Base-by-base conservation (phyloP, 2,888 invertebrate genomes). In the Geophilus truncorum region DNA sequence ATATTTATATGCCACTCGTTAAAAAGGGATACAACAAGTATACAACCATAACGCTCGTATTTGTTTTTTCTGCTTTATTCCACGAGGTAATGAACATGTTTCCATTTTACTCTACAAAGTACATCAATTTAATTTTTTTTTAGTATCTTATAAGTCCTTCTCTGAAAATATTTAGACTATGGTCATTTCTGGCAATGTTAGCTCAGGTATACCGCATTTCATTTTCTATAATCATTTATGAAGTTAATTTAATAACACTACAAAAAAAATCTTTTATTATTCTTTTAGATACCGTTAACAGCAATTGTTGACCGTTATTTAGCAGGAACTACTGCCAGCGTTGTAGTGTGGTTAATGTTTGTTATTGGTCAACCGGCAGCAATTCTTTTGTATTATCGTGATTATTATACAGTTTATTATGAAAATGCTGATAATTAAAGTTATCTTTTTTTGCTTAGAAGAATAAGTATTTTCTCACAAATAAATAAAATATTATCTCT, bases 351-450 rank as follows among this genome's bases (percentile, higher is more conserved):
- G 99, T 91, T 97, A 82, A 95, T 97, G 9, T 91, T 99, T 82
- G 97, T 99, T 84, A 91, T 99, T 80, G 98, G 98, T 0, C 99
- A 99, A 87, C 99, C 99, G 0, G 90, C 98, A 78, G 97, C 96
- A 86, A 96, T 99, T 85, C 94, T 99, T 92, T 97, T 98, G 93
- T 99, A 99, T 88, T 98, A 98, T 86, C 98, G 99, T 88, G 99
- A 99, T 89, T 99, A 96, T 87, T 82, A 82, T 28, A 36, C 81
- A 6, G 36, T 80, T 1, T 32, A 80, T 62, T 82, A 82, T n/a
- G 82, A 81, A 28, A 36, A n/a, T n/a, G n/a, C n/a, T n/a, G n/a
- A n/a, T n/a, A n/a, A n/a, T n/a, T n/a, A n/a, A n/a, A n/a, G n/a
- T n/a, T n/a, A n/a, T n/a, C n/a, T n/a, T n/a, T n/a, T n/a, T n/a